A percentile compares a stretch with the other conserved stretches of the same genome.
These are phyloP conservation scores for Heliconius himera DNA, from an alignment of 1,140 invertebrate species.

Conservation along the genomic window DNA sequence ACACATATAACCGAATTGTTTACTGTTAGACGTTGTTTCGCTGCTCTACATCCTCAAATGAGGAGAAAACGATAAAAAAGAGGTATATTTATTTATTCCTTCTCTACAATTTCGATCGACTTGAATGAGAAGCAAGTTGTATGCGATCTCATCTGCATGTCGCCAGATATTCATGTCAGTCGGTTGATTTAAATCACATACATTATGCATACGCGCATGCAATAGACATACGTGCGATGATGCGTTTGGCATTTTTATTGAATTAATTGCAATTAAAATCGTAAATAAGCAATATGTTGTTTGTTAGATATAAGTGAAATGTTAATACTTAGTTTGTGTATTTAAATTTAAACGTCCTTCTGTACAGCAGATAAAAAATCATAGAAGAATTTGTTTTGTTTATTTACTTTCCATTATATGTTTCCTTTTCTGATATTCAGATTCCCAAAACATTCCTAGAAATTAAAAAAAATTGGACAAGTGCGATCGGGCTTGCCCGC, in stretches of 20 bases:
- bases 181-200: conserved; percentile 39
- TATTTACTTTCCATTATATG: no score
- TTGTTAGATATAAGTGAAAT: conserved; percentile 19
- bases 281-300: conserved; percentile 29
- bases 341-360: neutral
- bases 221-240: conserved; percentile 38
- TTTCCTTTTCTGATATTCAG: no score
- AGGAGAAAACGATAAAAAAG: neutral
- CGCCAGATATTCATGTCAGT: conserved; percentile 41
- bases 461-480: no score
- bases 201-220: conserved; percentile 41
- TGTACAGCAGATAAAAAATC: no score
- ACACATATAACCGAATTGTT: no score
- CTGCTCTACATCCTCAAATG: no score
- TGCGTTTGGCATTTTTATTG: conserved; percentile 42
- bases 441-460: no score
- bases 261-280: conserved; percentile 37
- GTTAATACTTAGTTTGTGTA: neutral
- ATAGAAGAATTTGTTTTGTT: no score
- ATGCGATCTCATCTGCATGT: conserved; percentile 15
- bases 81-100: neutral
- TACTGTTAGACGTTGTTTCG: no score
- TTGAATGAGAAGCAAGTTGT: conserved; percentile 24
- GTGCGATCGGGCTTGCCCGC: no score
- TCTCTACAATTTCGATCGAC: neutral